Evolutionary conservation across 2,113 vertebrate genomes (phyloP).

Genomic region (Dryoscopus gambensis): DNA sequence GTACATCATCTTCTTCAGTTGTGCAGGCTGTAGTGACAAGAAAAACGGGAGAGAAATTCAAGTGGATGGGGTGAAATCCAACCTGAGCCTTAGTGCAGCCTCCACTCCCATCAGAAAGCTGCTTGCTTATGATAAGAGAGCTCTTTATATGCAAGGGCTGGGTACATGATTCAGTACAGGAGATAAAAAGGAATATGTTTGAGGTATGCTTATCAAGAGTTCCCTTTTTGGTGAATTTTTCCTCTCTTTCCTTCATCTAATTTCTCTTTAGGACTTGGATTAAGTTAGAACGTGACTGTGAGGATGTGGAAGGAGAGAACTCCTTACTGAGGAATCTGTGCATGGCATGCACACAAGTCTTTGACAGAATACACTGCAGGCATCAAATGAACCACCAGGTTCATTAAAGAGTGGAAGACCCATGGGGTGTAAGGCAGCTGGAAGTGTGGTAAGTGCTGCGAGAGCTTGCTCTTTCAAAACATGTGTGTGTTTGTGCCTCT

Average conservation of each 20-base stretch:
- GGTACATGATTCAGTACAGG: neutral
- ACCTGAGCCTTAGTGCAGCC: neutral
- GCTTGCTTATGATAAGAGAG: neutral
- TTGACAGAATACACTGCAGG: neutral
- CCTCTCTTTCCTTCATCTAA: neutral
- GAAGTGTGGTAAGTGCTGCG: neutral
- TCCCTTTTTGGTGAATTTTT: neutral
- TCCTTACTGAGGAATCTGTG: neutral
- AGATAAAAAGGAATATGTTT: neutral
- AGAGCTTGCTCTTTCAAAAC: neutral
- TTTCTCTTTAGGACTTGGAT: neutral
- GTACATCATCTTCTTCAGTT: neutral
- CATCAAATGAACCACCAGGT: neutral
- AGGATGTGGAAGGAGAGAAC: neutral
- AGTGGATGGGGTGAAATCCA: neutral
- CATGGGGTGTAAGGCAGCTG: neutral
- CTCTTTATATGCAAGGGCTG: neutral
- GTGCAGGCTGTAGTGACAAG: fast-evolving
- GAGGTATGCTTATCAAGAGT: neutral
- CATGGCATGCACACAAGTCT: fast-evolving
- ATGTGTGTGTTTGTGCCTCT: neutral
- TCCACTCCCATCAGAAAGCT: neutral
- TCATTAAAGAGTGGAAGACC: neutral
- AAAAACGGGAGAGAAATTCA: neutral
- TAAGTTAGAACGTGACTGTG: neutral